Percentiles rank a stretch among this genome's conserved stretches.
phyloP scores from a whole-genome alignment of 2,113 vertebrate species.

The Paratilapia polleni region DNA sequence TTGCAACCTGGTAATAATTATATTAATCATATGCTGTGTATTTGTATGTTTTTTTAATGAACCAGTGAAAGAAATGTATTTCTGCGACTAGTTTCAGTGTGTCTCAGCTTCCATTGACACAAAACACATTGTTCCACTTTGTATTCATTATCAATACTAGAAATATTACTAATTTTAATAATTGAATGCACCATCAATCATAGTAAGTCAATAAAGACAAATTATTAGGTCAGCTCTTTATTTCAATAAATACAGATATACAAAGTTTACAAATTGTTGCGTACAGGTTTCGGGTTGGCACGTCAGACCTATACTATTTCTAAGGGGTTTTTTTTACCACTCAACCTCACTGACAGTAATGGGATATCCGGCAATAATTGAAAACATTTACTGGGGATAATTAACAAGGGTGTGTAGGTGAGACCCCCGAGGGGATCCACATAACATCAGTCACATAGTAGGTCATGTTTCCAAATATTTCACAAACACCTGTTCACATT shows the following conservation, averaged over 20 bases:
- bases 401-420: not conserved
- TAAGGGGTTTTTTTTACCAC: constrained; percentile 7
- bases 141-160: not conserved
- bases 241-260: constrained; percentile 99
- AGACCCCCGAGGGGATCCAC: not conserved
- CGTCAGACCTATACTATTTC: constrained; percentile 7
- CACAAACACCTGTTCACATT: constrained; percentile 43
- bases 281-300: constrained; percentile 49
- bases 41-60: not conserved
- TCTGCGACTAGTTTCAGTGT: not conserved
- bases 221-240: constrained; percentile 76
- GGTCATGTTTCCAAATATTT: constrained; percentile 14
- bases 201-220: not conserved
- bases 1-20: not conserved
- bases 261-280: constrained; percentile 81
- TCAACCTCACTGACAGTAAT: constrained; percentile 20
- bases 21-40: not conserved
- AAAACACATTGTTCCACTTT: not conserved
- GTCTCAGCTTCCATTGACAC: not conserved
- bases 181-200: not conserved
- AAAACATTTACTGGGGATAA: constrained; percentile 23
- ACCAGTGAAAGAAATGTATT: not conserved
- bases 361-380: not conserved
- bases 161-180: not conserved
- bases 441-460: constrained; percentile 21